Evolutionary conservation across 2,888 invertebrate species (phyloP).

Genomic region (Hyposoter dolosus): DNA sequence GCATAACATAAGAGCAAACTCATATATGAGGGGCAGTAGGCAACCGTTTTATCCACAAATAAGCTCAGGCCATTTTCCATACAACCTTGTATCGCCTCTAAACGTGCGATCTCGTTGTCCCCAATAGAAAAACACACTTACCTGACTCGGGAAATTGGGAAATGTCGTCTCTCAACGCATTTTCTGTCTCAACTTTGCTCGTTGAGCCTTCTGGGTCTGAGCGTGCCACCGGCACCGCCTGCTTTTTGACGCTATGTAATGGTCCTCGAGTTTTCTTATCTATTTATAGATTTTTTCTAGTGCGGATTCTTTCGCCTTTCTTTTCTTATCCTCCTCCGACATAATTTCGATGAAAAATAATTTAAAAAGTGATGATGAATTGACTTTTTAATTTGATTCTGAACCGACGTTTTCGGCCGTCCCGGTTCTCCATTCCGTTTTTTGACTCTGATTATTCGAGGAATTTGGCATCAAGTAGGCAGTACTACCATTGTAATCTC

Average conservation of each 20-base stretch:
- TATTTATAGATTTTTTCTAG: conserved; percentile 59
- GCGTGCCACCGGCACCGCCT: conserved; percentile 5
- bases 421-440: conserved; percentile 29
- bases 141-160: conserved; percentile 14
- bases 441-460: conserved; percentile 50
- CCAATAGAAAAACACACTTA: conserved; percentile 12
- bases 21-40: conserved; percentile 9
- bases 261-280: conserved; percentile 48
- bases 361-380: neutral
- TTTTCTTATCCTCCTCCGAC: conserved; percentile 35
- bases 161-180: conserved; percentile 21
- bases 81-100: conserved; percentile 31
- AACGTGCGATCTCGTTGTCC: conserved; percentile 45
- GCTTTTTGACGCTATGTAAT: conserved; percentile 45
- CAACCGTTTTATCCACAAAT: conserved; percentile 40
- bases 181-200: too few relatives aligned
- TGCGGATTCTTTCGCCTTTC: conserved; percentile 43
- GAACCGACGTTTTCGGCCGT: conserved; percentile 4
- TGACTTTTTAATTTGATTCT: conserved; percentile 6
- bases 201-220: neutral
- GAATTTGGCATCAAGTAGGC: conserved; percentile 30
- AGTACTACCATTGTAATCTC: too few relatives aligned
- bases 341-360: conserved; percentile 14
- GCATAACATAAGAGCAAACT: too few relatives aligned
- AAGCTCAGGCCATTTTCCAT: conserved; percentile 25